A percentile compares a stretch with the other conserved stretches of the same genome.
Conservation (phyloP, 2,113 vertebrate species). For the Phrynosoma platyrhinos region DNA sequence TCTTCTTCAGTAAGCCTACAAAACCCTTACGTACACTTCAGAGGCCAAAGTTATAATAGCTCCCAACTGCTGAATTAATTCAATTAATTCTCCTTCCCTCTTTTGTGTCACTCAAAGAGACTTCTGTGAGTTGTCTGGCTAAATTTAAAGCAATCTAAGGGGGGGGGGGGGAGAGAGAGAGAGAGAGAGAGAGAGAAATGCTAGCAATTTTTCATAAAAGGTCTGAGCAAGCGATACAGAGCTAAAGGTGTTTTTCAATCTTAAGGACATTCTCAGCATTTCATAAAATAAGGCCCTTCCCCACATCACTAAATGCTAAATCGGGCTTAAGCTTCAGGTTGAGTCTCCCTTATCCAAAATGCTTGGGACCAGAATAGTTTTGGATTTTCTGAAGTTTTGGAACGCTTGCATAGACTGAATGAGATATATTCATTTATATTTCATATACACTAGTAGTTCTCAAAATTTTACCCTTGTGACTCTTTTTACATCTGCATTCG, state of each 20-base stretch:
- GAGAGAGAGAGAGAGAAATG: too few relatives aligned
- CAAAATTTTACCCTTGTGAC: too few relatives aligned
- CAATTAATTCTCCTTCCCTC: not conserved
- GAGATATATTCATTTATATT: too few relatives aligned
- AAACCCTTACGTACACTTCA: slow-evolving; percentile 20
- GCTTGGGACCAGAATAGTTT: too few relatives aligned
- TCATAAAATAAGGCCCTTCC: not conserved
- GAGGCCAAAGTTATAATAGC: not conserved
- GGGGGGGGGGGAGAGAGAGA: too few relatives aligned
- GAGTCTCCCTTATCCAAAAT: too few relatives aligned
- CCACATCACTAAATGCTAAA: not conserved
- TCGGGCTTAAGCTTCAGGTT: not conserved
- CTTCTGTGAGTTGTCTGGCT: accelerated
- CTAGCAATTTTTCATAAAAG: not conserved
- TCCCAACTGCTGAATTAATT: slow-evolving; percentile 21
- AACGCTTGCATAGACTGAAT: too few relatives aligned
- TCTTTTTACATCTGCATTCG: too few relatives aligned
- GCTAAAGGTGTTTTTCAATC: not conserved
- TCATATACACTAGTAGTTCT: too few relatives aligned
- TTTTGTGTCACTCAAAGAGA: not conserved
- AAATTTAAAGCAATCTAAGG: not conserved
- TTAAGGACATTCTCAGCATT: not conserved
- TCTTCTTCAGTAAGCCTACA: not conserved
- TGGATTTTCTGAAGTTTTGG: too few relatives aligned
- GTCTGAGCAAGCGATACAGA: not conserved